Evolutionary conservation across 2,888 invertebrate species (phyloP), one percentile per base, ranked within the genome.

Genomic region (Chalcosyrphus nemorum): DNA sequence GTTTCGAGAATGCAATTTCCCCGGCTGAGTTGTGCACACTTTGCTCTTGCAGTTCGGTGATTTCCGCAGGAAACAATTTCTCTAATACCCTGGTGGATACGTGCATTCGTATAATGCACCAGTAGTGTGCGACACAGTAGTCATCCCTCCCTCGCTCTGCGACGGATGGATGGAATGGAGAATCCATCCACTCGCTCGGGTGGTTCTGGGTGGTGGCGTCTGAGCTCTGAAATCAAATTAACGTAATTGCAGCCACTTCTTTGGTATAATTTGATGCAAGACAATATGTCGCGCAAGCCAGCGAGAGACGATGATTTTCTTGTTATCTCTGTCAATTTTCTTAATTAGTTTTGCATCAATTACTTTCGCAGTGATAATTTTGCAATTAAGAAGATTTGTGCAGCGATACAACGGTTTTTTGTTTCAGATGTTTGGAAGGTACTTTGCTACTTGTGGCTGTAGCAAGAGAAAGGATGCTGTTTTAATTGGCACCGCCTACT

Each of bases 321-420:
- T 57, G n/a, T 74, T 45, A 63, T 74, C 74, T 63, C 63, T 63
- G 57, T 57, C 47, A 75, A 57, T 75, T 75, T 75, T 47, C 65
- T 50, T 75, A 75, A 75, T 75, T 75, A 57, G 75, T 57, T 75
- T 66, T 65, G 65, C 75, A 75, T 75, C 75, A 75, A 66, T 75
- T 75, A 65, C 57, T 32, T 61, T 38, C 6, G 56, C 35, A 47
- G 38, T 24, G 57, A 66, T 75, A 75, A 65, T 74, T 65, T 50
- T 38, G 65, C 29, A 75, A 75, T 75, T 57, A 57, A 47, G 38
- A 38, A 6, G 15, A 74, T 74, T 38, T 74, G 35, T 56, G 45
- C 54, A 41, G 41, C 19, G 50, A 59, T 71, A 59, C 19, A 17
- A 9, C n/a, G n/a, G n/a, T n/a, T n/a, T 43, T 15, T 27, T 17